Percentiles rank a stretch among this genome's conserved stretches.
phyloP scores from a whole-genome alignment of 92 coral and sea anemone genomes.

The Phenganax subtilis region DNA sequence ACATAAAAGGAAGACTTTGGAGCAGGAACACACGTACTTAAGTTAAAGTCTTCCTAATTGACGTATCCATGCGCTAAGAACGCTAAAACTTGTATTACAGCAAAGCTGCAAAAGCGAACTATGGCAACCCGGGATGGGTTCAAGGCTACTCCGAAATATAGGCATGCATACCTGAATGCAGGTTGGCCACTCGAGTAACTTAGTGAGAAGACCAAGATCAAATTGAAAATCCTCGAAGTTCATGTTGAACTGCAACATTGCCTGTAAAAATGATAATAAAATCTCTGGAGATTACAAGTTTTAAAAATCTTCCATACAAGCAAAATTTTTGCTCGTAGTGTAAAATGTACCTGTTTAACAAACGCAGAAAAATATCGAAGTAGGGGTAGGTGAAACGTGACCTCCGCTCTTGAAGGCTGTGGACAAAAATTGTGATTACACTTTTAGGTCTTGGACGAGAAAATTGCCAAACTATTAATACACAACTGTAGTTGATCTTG shows the following conservation, averaged over 20 bases:
- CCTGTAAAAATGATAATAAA: slow-evolving; percentile 37
- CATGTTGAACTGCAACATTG: slow-evolving; percentile 67
- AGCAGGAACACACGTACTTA: too few relatives aligned
- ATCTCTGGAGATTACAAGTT: background rate
- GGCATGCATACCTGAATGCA: slow-evolving; percentile 71
- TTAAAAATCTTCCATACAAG: too few relatives aligned
- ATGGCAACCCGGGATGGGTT: too few relatives aligned
- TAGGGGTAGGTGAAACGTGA: slow-evolving; percentile 87
- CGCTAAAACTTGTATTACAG: too few relatives aligned
- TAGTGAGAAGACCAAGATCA: slow-evolving; percentile 61
- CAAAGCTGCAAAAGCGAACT: too few relatives aligned
- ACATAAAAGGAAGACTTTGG: too few relatives aligned
- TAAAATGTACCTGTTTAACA: slow-evolving; percentile 67
- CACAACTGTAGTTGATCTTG: background rate
- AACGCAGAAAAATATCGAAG: slow-evolving; percentile 88
- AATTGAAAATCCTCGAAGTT: slow-evolving; percentile 61
- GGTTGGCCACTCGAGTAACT: slow-evolving; percentile 68
- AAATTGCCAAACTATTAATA: background rate
- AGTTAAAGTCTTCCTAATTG: too few relatives aligned
- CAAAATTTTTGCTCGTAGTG: background rate
- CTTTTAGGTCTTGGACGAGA: background rate
- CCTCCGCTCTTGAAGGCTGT: slow-evolving; percentile 89
- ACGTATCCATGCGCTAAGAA: too few relatives aligned
- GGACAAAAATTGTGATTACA: background rate
- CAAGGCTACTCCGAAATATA: too few relatives aligned